phyloP scores from a whole-genome alignment of 2,797 vertebrate species.

The Emys orbicularis region DNA sequence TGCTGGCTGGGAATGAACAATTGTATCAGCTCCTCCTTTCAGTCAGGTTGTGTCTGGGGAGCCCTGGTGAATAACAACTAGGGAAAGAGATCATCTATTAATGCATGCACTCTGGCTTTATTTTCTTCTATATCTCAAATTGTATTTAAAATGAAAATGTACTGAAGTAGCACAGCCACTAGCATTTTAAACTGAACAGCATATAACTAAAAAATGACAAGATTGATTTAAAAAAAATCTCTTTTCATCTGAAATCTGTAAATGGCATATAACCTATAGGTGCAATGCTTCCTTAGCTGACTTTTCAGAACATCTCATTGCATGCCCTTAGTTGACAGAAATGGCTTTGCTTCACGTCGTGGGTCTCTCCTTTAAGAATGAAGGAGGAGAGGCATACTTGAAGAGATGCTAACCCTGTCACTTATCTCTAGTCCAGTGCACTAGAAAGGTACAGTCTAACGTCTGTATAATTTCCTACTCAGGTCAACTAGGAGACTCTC shows the following conservation, averaged over 20 bases:
- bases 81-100: background rate
- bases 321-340: slow-evolving; percentile 13
- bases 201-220: background rate
- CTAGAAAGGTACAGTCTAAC: background rate
- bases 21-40: background rate
- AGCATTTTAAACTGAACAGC: background rate
- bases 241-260: background rate
- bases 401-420: background rate
- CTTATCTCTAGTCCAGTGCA: background rate
- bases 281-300: background rate
- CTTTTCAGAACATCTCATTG: background rate
- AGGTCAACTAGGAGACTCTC: background rate
- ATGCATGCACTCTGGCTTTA: too few relatives aligned
- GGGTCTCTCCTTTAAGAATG: background rate
- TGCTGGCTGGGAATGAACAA: background rate
- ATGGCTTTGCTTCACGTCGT: slow-evolving; percentile 8
- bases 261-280: background rate
- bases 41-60: background rate
- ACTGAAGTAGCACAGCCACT: background rate
- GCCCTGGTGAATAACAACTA: background rate
- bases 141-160: background rate
- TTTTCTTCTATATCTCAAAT: background rate
- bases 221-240: background rate
- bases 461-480: background rate
- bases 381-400: slow-evolving; percentile 3